Evolutionary conservation across 2,113 vertebrate species (phyloP).

Genomic region (Trichechus manatus): DNA sequence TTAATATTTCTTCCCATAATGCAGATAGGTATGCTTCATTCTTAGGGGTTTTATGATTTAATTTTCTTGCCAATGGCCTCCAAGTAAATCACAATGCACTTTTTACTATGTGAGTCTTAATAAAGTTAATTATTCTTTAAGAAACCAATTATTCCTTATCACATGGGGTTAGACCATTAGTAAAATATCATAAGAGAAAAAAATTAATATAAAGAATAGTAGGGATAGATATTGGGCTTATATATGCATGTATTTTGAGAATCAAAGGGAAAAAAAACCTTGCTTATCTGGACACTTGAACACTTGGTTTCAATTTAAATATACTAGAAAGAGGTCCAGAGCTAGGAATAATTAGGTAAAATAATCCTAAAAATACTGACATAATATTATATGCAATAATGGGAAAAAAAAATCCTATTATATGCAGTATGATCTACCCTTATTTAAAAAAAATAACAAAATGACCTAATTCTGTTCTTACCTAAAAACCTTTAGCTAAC

Average conservation of each 20-base stretch:
- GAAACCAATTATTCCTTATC: conserved; percentile 28
- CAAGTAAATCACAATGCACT: neutral
- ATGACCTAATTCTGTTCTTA: conserved; percentile 1
- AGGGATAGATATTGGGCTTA: neutral
- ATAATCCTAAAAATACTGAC: conserved; percentile 1
- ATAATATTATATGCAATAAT: neutral
- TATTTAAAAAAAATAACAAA: neutral
- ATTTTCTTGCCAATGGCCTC: neutral
- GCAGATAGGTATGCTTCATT: neutral
- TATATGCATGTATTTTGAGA: neutral
- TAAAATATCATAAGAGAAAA: conserved; percentile 5
- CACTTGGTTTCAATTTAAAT: conserved; percentile 34
- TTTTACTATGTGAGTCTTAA: conserved; percentile 16
- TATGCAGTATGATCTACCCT: neutral
- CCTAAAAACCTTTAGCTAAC: conserved; percentile 41
- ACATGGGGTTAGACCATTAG: neutral
- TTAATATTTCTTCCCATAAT: conserved; percentile 6
- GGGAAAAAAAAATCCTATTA: neutral
- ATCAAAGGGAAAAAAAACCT: neutral
- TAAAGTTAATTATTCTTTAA: conserved; percentile 50
- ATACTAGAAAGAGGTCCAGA: conserved; percentile 8
- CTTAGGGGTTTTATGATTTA: conserved; percentile 13
- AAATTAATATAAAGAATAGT: neutral
- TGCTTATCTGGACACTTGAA: conserved; percentile 43
- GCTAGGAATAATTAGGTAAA: conserved; percentile 30